phyloP scores from a whole-genome alignment of 2,888 invertebrate genomes.

The Chrysolina americana region DNA sequence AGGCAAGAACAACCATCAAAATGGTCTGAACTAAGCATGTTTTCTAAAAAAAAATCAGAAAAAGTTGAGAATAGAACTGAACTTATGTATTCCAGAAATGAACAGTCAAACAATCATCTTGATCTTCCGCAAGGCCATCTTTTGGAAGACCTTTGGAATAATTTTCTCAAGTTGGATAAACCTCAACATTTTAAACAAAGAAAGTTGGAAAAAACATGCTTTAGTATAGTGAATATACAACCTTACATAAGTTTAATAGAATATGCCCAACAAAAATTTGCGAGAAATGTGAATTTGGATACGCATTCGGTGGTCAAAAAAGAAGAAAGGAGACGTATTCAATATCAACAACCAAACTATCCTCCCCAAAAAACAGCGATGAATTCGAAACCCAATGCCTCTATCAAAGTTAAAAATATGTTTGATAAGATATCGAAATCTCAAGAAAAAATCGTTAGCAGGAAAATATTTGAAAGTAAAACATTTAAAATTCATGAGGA shows the following conservation, averaged over 20 bases:
- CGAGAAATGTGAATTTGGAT: not conserved
- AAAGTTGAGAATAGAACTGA: not conserved
- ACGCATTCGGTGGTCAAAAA: conserved; percentile 28
- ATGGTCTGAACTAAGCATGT: not conserved
- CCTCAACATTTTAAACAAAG: not conserved
- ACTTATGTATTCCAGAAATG: not conserved
- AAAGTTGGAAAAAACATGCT: conserved; percentile 30
- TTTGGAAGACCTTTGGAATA: not conserved
- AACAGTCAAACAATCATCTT: not conserved
- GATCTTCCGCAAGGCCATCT: conserved; percentile 9
- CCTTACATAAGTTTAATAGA: conserved; percentile 42
- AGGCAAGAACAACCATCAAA: not conserved
- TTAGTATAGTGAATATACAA: conserved; percentile 32
- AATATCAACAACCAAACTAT: conserved; percentile 11
- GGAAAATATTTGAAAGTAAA: conserved; percentile 12
- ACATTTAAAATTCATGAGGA: conserved; percentile 11
- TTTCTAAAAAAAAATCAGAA: not conserved
- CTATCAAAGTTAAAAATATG: conserved; percentile 52
- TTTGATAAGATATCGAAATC: conserved; percentile 45
- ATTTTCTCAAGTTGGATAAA: not conserved
- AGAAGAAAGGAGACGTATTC: conserved; percentile 17
- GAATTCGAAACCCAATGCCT: conserved; percentile 41
- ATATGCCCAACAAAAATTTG: conserved; percentile 30
- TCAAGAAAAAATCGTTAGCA: conserved; percentile 36
- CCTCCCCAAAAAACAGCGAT: not conserved